Evolutionary conservation across 2,113 vertebrate genomes (phyloP).

Genomic region (cattle (Bos taurus)): ARS-UCD2.0 NC_037329.1:56299001-56299500

Average conservation of each 20-base stretch:
- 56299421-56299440: background rate
- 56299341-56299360: background rate
- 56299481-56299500: background rate
- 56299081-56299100: background rate
- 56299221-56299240: background rate
- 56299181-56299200: background rate
- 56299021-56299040: background rate
- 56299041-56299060: background rate
- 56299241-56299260: background rate
- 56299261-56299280: background rate
- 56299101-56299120: background rate
- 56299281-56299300: background rate
- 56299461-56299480: background rate
- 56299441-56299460: background rate
- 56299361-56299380: background rate
- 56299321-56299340: background rate
- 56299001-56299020: background rate
- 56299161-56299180: background rate
- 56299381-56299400: background rate
- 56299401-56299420: background rate
- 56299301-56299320: background rate
- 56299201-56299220: background rate
- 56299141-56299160: background rate
- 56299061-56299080: background rate
- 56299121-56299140: background rate